A percentile compares a stretch with the other conserved stretches of the same genome.
These are phyloP conservation scores for Tetraodon nigroviridis DNA, from an alignment of 2,113 vertebrate species.

Conservation along the genomic window DNA sequence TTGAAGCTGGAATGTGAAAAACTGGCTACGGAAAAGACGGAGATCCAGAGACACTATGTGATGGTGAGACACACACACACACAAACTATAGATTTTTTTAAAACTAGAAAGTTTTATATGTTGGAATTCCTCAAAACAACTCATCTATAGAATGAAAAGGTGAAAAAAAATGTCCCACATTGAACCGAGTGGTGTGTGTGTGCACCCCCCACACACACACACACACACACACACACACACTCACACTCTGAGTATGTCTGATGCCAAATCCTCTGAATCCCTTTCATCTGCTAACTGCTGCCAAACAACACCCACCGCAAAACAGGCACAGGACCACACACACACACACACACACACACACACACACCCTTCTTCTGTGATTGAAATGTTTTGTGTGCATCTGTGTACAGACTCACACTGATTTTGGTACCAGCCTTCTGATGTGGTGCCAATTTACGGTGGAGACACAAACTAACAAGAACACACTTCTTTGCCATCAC, in stretches of 20 bases:
- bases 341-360: slow-evolving; percentile 21
- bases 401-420: too few relatives aligned
- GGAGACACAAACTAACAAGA: too few relatives aligned
- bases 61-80: slow-evolving; percentile 78
- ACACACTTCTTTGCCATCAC: too few relatives aligned
- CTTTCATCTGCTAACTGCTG: slow-evolving; percentile 68
- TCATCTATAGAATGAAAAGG: too few relatives aligned
- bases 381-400: too few relatives aligned
- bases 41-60: slow-evolving; percentile 93
- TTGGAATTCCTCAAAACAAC: too few relatives aligned
- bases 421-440: too few relatives aligned
- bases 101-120: too few relatives aligned
- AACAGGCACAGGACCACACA: slow-evolving; percentile 47
- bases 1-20: slow-evolving; percentile 93
- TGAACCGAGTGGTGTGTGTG: neutral
- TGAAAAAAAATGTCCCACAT: neutral
- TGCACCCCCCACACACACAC: slow-evolving; percentile 5
- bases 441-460: too few relatives aligned
- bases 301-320: slow-evolving; percentile 61
- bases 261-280: slow-evolving; percentile 58
- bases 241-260: slow-evolving; percentile 40
- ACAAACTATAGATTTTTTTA: neutral
- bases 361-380: slow-evolving; percentile 3
- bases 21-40: slow-evolving; percentile 89
- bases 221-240: slow-evolving; percentile 12